A percentile compares a stretch with the other conserved stretches of the same genome.
Evolutionary conservation across 2,888 invertebrate species (phyloP).

Genomic region (Lydus trimaculatus): DNA sequence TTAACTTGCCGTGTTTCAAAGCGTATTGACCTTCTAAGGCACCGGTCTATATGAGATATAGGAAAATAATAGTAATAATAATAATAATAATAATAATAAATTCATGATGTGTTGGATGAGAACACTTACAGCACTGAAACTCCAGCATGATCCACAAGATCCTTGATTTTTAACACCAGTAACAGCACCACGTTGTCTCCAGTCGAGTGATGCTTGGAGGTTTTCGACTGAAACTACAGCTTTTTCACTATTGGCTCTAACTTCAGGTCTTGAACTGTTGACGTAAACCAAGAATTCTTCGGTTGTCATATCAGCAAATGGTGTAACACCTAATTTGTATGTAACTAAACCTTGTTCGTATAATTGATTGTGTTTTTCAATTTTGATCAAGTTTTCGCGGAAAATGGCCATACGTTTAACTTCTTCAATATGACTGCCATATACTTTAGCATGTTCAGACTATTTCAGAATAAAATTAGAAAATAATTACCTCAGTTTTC

Average conservation of each 20-base stretch:
- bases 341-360: no score
- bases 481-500: no score
- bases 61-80: constrained; percentile 15
- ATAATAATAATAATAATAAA: background rate
- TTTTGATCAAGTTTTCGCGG: constrained; percentile 29
- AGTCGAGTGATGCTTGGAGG: constrained; percentile 85
- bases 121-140: constrained; percentile 74
- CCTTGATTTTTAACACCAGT: constrained; percentile 91
- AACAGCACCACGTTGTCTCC: constrained; percentile 85
- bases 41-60: constrained; percentile 64
- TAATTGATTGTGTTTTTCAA: no score
- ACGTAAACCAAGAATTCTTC: constrained; percentile 29
- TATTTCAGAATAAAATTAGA: background rate
- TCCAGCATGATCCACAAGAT: constrained; percentile 85
- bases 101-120: background rate
- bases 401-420: constrained; percentile 29
- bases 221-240: constrained; percentile 61
- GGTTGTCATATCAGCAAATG: no score
- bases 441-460: constrained; percentile 10
- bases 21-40: constrained; percentile 62
- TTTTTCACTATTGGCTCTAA: background rate
- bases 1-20: no score
- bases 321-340: no score
- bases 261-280: background rate
- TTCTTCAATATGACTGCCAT: constrained; percentile 24